These are phyloP conservation scores for Atherinomorus stipes DNA, from an alignment of 2,113 vertebrate species.

Conservation along the genomic window DNA sequence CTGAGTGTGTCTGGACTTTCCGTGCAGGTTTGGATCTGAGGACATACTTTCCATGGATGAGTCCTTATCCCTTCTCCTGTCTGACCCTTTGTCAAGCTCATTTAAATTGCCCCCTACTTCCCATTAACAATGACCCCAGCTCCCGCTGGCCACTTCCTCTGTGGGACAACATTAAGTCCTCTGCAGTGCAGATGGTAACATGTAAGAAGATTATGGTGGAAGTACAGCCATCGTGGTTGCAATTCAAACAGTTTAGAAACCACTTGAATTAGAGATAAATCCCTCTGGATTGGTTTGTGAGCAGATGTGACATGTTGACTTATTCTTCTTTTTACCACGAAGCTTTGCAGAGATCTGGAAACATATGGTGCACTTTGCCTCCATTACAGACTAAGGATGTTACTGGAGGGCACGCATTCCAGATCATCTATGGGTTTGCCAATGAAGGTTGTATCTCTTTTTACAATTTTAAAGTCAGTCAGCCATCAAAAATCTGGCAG, in stretches of 20 bases:
- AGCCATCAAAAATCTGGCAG: constrained; percentile 82
- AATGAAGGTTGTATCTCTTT: constrained; percentile 86
- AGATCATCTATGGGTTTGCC: constrained; percentile 85
- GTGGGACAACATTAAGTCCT: constrained; percentile 55
- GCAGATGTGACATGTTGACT: constrained; percentile 96
- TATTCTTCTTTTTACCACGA: constrained; percentile 90
- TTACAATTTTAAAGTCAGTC: constrained; percentile 80
- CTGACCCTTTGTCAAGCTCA: constrained; percentile 35
- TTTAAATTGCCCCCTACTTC: constrained; percentile 38
- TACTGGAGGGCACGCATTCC: constrained; percentile 89
- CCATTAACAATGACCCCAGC: constrained; percentile 64
- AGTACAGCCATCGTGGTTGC: constrained; percentile 76
- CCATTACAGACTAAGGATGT: constrained; percentile 88
- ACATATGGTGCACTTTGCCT: constrained; percentile 90
- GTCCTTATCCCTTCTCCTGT: constrained; percentile 27
- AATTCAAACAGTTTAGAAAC: constrained; percentile 92
- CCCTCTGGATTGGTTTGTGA: constrained; percentile 88
- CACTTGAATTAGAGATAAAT: constrained; percentile 93
- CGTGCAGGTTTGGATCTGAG: neutral
- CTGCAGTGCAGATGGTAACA: constrained; percentile 70
- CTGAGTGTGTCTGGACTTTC: constrained; percentile 7
- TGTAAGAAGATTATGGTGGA: constrained; percentile 78
- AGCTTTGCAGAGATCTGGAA: constrained; percentile 91
- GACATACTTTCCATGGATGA: constrained; percentile 10
- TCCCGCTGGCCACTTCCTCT: constrained; percentile 64